These are phyloP conservation scores for Nipponia nippon DNA, from an alignment of 2,113 vertebrate species.

Conservation along the genomic window DNA sequence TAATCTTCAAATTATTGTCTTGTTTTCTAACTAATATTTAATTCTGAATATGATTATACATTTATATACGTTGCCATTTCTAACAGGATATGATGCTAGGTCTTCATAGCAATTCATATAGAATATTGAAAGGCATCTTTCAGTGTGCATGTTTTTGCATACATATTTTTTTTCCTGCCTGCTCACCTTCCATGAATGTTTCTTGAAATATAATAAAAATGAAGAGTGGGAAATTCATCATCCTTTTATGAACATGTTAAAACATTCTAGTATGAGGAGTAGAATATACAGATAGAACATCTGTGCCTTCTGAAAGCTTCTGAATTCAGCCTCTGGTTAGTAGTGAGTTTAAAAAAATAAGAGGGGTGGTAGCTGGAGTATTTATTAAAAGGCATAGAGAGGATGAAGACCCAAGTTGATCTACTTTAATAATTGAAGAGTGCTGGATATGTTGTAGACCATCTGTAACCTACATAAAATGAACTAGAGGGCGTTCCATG, in stretches of 20 bases:
- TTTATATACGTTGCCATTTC: not conserved
- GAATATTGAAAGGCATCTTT: not conserved
- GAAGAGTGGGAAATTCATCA: not conserved
- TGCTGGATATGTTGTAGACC: not conserved
- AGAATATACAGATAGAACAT: not conserved
- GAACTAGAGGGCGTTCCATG: not conserved
- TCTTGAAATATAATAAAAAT: not conserved
- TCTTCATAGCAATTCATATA: not conserved
- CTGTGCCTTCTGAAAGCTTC: not conserved
- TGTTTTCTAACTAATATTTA: not conserved
- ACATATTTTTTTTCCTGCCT: not conserved
- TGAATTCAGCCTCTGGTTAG: not conserved
- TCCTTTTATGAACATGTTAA: not conserved
- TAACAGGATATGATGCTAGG: not conserved
- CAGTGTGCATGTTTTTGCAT: not conserved
- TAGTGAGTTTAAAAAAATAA: not conserved
- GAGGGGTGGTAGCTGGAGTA: not conserved
- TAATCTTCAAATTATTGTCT: not conserved
- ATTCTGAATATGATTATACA: not conserved
- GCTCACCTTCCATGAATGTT: not conserved
- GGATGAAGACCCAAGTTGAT: not conserved
- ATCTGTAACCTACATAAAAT: constrained; percentile 11
- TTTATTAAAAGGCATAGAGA: not conserved
- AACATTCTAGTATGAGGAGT: not conserved
- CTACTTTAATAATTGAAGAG: not conserved